These are phyloP conservation scores for Centropristis striata DNA, from an alignment of 2,113 vertebrate species.

Conservation along the genomic window DNA sequence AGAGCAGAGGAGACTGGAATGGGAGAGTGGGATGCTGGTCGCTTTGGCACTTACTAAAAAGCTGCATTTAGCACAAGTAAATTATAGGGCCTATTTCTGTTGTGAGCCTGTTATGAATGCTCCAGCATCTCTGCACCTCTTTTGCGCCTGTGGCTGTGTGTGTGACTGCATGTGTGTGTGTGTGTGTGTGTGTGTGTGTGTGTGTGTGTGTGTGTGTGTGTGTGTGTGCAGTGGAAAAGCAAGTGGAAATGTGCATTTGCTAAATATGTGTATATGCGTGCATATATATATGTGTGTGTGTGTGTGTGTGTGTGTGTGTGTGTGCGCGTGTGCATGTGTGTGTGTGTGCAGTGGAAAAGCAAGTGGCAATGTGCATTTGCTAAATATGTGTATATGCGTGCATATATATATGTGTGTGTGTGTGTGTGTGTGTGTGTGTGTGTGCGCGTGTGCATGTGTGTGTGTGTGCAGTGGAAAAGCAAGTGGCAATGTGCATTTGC, in stretches of 20 bases:
- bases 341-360: slow-evolving; percentile 40
- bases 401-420: too few relatives aligned
- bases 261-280: too few relatives aligned
- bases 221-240: slow-evolving; percentile 40
- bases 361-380: slow-evolving; percentile 38
- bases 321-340: too few relatives aligned
- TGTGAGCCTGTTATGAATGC: slow-evolving; percentile 68
- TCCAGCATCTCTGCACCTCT: slow-evolving; percentile 58
- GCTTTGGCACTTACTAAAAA: slow-evolving; percentile 70
- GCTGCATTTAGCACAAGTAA: slow-evolving; percentile 76
- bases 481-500: slow-evolving; percentile 38
- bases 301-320: too few relatives aligned
- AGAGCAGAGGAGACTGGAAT: slow-evolving; percentile 41
- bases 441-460: slow-evolving; percentile 10
- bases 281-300: too few relatives aligned
- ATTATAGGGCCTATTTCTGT: slow-evolving; percentile 71
- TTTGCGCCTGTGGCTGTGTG: slow-evolving; percentile 60
- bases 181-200: too few relatives aligned
- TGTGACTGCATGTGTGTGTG: slow-evolving; percentile 34
- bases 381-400: too few relatives aligned
- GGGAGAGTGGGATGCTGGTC: slow-evolving; percentile 55
- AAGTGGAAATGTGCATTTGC: slow-evolving; percentile 38
- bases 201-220: too few relatives aligned
- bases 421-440: too few relatives aligned
- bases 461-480: slow-evolving; percentile 20